Evolutionary conservation across 2,113 vertebrate genomes (phyloP).

Genomic region (Galeopterus variegatus): DNA sequence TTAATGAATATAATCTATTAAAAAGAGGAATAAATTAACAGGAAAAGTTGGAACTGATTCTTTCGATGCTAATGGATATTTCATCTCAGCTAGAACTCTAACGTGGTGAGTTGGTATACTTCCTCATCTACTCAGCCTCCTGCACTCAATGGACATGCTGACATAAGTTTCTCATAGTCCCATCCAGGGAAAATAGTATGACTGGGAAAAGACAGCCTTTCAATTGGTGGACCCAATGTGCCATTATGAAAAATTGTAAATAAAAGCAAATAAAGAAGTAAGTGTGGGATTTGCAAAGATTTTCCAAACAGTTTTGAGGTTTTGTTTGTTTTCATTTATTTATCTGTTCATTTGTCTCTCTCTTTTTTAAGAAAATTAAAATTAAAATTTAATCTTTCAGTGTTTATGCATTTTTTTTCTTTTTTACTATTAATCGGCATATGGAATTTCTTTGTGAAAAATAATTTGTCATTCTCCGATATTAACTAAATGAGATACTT

Average conservation of each 20-base stretch:
- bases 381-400: neutral
- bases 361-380: neutral
- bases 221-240: neutral
- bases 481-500: neutral
- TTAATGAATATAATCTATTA: neutral
- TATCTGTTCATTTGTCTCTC: neutral
- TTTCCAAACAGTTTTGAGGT: neutral
- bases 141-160: neutral
- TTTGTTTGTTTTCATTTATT: neutral
- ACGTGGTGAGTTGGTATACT: neutral
- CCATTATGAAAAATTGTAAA: neutral
- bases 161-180: accelerated
- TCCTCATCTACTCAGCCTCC: neutral
- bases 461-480: neutral
- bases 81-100: neutral
- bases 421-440: neutral
- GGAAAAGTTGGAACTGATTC: neutral
- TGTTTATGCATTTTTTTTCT: neutral
- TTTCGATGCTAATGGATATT: neutral
- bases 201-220: neutral
- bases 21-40: neutral
- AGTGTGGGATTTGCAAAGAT: neutral
- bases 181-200: neutral
- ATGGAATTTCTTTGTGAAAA: neutral
- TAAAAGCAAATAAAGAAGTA: neutral